phyloP scores from a whole-genome alignment of 2,797 vertebrate genomes.

The Phylloscopus collybita region DNA sequence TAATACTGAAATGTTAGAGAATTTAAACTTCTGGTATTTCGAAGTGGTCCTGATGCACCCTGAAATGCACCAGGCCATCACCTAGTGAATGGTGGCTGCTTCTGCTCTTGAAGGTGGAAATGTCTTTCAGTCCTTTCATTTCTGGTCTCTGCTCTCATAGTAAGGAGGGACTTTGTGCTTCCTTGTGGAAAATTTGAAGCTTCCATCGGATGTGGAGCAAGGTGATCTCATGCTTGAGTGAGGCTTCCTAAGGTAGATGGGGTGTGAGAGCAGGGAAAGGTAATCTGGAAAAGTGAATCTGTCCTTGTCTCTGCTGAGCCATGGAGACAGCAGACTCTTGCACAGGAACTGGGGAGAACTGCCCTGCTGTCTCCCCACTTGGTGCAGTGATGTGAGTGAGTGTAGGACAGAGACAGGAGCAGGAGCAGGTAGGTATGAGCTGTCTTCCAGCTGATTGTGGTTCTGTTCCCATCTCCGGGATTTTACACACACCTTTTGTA shows the following conservation, averaged over 20 bases:
- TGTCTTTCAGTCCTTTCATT: not conserved
- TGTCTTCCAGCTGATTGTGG: fast-evolving
- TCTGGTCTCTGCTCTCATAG: not conserved
- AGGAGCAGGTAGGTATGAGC: not conserved
- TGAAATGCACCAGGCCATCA: not conserved
- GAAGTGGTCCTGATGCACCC: not conserved
- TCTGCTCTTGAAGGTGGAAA: not conserved
- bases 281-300: not conserved
- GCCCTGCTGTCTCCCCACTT: not conserved
- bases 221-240: not conserved
- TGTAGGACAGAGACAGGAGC: not conserved
- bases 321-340: not conserved
- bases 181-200: not conserved
- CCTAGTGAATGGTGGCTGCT: not conserved
- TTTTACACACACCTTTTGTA: fast-evolving
- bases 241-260: not conserved
- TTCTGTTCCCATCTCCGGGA: not conserved
- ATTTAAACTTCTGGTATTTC: not conserved
- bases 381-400: not conserved
- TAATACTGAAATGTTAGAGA: not conserved
- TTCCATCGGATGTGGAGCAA: not conserved
- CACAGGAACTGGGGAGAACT: fast-evolving
- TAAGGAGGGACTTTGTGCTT: not conserved
- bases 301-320: not conserved
- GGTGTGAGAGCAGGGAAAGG: not conserved